Evolutionary conservation across 2,888 invertebrate genomes (phyloP).

Genomic region (Ophion costatus): DNA sequence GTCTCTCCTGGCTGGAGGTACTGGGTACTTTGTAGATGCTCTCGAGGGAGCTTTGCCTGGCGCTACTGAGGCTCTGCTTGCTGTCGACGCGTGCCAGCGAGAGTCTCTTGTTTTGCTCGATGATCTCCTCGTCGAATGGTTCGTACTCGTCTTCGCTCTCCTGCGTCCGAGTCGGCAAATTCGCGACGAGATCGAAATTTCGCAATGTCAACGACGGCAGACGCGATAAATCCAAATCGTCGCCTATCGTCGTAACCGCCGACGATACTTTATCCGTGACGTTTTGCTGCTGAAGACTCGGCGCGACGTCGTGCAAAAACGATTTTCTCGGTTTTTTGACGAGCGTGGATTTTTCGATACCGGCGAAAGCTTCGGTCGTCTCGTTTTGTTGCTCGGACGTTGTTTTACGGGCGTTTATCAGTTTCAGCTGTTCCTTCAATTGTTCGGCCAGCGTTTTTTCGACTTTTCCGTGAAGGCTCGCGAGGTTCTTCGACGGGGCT

Average conservation of each 20-base stretch:
- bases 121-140: slow-evolving; percentile 76
- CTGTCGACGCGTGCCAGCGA: slow-evolving; percentile 73
- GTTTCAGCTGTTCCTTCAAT: slow-evolving; percentile 74
- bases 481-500: slow-evolving; percentile 60
- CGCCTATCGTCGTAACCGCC: slow-evolving; percentile 15
- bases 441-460: slow-evolving; percentile 74
- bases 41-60: slow-evolving; percentile 75
- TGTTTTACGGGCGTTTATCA: slow-evolving; percentile 70
- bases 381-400: slow-evolving; percentile 70
- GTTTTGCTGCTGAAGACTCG: slow-evolving; percentile 44
- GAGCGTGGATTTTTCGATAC: slow-evolving; percentile 32
- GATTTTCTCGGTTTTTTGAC: slow-evolving; percentile 72
- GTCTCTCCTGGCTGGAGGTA: slow-evolving; percentile 73
- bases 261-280: slow-evolving; percentile 49
- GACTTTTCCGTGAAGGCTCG: slow-evolving; percentile 67
- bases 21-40: slow-evolving; percentile 78
- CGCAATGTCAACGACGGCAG: slow-evolving; percentile 72
- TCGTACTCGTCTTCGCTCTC: slow-evolving; percentile 81
- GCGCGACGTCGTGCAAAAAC: slow-evolving; percentile 72
- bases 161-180: slow-evolving; percentile 76
- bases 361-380: slow-evolving; percentile 25
- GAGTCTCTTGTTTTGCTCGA: slow-evolving; percentile 73
- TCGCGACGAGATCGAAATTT: slow-evolving; percentile 79
- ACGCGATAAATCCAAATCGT: slow-evolving; percentile 67
- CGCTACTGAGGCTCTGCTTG: slow-evolving; percentile 75